Conservation (phyloP, 2,797 vertebrate genomes). For the Micromesistius poutassou region DNA sequence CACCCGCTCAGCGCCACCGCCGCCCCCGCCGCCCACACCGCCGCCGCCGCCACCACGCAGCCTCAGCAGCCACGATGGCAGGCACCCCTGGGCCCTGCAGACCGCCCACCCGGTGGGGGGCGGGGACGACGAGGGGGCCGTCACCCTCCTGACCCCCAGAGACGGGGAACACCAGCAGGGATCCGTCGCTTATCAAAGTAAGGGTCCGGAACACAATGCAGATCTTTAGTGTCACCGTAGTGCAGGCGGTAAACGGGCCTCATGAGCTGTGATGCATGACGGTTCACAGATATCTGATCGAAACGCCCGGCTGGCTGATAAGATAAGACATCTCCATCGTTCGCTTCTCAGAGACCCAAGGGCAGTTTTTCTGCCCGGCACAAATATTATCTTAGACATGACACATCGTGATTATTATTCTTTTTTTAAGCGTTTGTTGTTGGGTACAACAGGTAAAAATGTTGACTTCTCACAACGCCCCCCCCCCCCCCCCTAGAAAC, state of each 20-base stretch:
- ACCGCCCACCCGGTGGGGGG: constrained; percentile 57
- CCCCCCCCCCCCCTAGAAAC: constrained; percentile 41
- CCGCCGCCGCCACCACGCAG: background rate
- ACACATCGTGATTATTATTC: constrained; percentile 17
- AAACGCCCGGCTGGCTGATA: constrained; percentile 18
- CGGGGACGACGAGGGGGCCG: constrained; percentile 39
- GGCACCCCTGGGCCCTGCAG: constrained; percentile 53
- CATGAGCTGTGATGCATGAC: background rate
- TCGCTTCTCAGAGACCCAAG: too few species aligned
- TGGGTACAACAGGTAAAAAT: background rate
- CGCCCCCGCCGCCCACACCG: background rate
- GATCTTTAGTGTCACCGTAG: background rate
- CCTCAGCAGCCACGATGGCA: constrained; percentile 52
- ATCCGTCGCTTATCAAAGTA: background rate
- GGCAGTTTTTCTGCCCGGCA: too few species aligned
- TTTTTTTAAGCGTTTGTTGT: constrained; percentile 15
- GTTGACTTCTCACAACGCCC: constrained; percentile 20
- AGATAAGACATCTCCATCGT: constrained; percentile 45
- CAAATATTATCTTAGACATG: background rate
- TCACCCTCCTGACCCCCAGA: constrained; percentile 10
- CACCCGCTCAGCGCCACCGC: constrained; percentile 32
- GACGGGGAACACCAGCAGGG: constrained; percentile 36
- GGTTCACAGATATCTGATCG: background rate
- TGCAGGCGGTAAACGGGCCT: background rate
- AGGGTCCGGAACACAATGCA: background rate